Conservation (phyloP, 2,113 vertebrate genomes). For the Centropus bengalensis region DNA sequence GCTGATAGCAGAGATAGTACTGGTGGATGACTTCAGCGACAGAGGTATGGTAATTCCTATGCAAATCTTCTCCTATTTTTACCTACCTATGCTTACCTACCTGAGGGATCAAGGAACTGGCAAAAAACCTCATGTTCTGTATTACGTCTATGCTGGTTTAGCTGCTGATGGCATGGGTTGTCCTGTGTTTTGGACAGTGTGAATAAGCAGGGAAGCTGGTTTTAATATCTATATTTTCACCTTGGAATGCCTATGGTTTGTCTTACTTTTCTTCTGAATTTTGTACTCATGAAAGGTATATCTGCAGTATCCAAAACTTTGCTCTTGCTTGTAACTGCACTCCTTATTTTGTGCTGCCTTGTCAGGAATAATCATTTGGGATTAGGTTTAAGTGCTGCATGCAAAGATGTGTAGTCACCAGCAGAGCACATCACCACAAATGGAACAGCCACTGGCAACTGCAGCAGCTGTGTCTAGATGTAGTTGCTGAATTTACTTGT, state of each 20-base stretch:
- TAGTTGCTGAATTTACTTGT: background rate
- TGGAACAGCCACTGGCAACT: background rate
- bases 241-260: background rate
- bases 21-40: conserved; percentile 98
- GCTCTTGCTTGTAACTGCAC: background rate
- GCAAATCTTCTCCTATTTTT: background rate
- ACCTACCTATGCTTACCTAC: background rate
- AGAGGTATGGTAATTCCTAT: conserved; percentile 79
- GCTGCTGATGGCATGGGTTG: background rate
- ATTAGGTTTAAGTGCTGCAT: background rate
- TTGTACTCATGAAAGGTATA: background rate
- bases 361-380: background rate
- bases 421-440: background rate
- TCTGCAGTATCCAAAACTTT: background rate
- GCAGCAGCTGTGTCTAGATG: background rate
- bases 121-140: rapidly evolving
- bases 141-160: background rate
- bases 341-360: background rate
- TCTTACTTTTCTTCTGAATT: background rate
- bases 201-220: background rate
- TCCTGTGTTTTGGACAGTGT: background rate
- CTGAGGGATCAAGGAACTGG: background rate
- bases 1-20: conserved; percentile 92
- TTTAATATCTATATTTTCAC: background rate
- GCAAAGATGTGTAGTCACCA: background rate